Conservation (phyloP, 2,113 vertebrate genomes). For the Siniperca chuatsi region DNA sequence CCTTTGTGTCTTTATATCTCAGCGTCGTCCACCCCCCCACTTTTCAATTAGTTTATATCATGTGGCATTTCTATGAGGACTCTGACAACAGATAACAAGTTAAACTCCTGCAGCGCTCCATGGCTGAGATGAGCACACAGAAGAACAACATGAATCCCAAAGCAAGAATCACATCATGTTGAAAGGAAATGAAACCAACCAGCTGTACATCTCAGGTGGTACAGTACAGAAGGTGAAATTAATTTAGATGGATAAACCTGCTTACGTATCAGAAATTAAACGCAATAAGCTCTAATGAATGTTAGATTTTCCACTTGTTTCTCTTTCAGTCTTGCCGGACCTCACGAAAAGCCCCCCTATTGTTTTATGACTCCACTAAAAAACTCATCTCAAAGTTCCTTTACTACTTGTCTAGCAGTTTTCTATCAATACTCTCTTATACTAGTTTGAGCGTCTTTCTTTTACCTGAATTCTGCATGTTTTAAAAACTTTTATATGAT, state of each 20-base stretch:
- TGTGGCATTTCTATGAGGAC: slow-evolving; percentile 24
- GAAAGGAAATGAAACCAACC: slow-evolving; percentile 45
- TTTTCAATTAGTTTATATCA: slow-evolving; percentile 19
- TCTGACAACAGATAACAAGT: slow-evolving; percentile 26
- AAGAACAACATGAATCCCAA: slow-evolving; percentile 34
- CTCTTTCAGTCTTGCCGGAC: slow-evolving; percentile 29
- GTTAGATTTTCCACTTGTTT: slow-evolving; percentile 35
- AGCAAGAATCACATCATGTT: slow-evolving; percentile 25
- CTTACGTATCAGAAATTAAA: slow-evolving; percentile 56
- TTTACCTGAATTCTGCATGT: not conserved
- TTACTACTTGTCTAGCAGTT: slow-evolving; percentile 23
- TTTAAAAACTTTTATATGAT: not conserved
- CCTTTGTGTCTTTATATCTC: not conserved
- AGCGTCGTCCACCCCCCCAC: not conserved
- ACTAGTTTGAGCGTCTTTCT: not conserved
- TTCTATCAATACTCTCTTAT: not conserved
- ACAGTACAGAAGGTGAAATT: slow-evolving; percentile 48
- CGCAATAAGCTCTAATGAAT: slow-evolving; percentile 62
- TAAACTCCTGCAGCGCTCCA: slow-evolving; percentile 49
- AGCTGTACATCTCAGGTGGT: slow-evolving; percentile 33
- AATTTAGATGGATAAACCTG: slow-evolving; percentile 58
- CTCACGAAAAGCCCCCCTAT: slow-evolving; percentile 49
- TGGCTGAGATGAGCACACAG: slow-evolving; percentile 65
- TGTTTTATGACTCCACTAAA: slow-evolving; percentile 53
- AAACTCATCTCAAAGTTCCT: slow-evolving; percentile 33